Evolutionary conservation across 1,140 invertebrate genomes (phyloP), one percentile per base, ranked within the genome.

Genomic region (Drosophila guanche): DNA sequence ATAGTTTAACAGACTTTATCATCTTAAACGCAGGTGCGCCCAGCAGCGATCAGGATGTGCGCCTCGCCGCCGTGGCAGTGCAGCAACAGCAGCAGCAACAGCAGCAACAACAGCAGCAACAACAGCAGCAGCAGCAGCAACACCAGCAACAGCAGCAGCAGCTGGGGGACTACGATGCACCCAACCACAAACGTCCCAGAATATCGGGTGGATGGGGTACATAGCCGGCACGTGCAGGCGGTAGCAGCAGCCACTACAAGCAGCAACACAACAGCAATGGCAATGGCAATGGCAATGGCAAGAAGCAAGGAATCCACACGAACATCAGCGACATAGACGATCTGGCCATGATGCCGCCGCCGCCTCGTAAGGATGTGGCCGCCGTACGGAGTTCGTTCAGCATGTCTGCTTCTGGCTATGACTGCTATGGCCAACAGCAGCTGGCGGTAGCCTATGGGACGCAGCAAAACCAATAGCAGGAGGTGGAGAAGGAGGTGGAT

Each of bases 201-300:
- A 95, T 97, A 90, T 94, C 94, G 27, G 96, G 97, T 88, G 95
- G 95, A 71, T 97, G 96, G 96, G 94, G 95, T 89, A 96, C 96
- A 94, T 97, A 96, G 94, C 93, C 93, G 73, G 72, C 80, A 75
- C 88, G 76, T 74, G 77, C 67, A 60, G 57, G 51, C 46, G 68
- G 62, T 55, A 47, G 42, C 54, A 65, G 40, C 66, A 79, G 58
- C 62, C 66, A 66, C 73, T 66, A 53, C 61, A 76, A 90, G 62
- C 81, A 78, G 62, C 79, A 86, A 57, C 58, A 77, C 47, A 53
- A 67, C 61, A 76, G 43, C 61, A 69, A 45, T 61, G 75, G 16
- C 46, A 71, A 50, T 74, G 61, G 51, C 70, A 48, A 33, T 46
- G 73, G 46, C 70, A 70, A 46, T 65, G 66, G 52, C 60, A 76